These are phyloP conservation scores for Lathronympha strigana DNA, from an alignment of 2,888 invertebrate genomes.

Conservation along the genomic window DNA sequence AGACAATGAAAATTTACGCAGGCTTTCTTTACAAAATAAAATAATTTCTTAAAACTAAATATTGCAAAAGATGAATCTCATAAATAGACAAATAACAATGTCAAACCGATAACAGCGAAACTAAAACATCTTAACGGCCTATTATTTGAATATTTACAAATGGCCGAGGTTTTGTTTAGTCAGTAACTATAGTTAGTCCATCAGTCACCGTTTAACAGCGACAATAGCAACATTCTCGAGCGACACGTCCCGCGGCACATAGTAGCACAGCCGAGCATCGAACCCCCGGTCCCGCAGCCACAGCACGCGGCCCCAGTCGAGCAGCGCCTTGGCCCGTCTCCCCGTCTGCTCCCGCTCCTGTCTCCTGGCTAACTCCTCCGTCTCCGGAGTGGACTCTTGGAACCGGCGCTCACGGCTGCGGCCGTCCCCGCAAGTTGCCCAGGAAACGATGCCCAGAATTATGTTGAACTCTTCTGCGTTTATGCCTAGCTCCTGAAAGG, in stretches of 20 bases:
- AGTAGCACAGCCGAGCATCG: slow-evolving; percentile 85
- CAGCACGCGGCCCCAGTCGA: slow-evolving; percentile 90
- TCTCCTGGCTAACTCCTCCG: neutral
- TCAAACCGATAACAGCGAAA: neutral
- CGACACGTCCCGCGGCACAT: slow-evolving; percentile 86
- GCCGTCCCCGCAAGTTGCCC: slow-evolving; percentile 93
- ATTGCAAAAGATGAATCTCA: slow-evolving; percentile 3
- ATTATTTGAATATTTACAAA: no score
- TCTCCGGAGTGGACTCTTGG: neutral
- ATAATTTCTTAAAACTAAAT: slow-evolving; percentile 1
- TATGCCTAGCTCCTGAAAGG: slow-evolving; percentile 82
- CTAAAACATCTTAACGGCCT: no score
- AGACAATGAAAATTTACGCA: neutral
- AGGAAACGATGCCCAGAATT: slow-evolving; percentile 92
- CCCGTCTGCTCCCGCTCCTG: slow-evolving; percentile 81
- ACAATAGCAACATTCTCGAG: slow-evolving; percentile 92
- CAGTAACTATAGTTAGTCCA: no score
- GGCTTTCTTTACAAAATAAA: neutral
- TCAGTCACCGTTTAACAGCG: slow-evolving; percentile 66
- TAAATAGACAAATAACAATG: neutral
- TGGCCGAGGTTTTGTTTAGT: no score
- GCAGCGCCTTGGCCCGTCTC: slow-evolving; percentile 88
- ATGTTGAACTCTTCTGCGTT: slow-evolving; percentile 87
- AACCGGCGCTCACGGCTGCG: slow-evolving; percentile 79
- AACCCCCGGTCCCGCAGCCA: slow-evolving; percentile 85